A percentile compares a stretch with the other conserved stretches of the same genome.
phyloP scores from a whole-genome alignment of 2,797 vertebrate species.

The Lithobates sylvaticus region DNA sequence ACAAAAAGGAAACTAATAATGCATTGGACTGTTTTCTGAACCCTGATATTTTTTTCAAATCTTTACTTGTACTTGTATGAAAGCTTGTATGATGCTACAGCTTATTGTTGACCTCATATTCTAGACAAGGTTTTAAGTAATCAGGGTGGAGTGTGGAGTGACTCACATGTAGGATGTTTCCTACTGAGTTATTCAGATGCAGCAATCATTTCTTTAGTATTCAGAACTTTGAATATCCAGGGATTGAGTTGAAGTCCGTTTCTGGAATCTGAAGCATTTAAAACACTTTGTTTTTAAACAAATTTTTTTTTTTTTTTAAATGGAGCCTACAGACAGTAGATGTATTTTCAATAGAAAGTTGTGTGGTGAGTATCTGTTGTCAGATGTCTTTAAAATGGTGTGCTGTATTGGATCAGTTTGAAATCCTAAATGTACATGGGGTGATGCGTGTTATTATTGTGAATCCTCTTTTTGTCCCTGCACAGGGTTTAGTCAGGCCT shows the following conservation, averaged over 20 bases:
- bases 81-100: not conserved
- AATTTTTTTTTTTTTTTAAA: not conserved
- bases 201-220: not conserved
- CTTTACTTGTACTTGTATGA: too few species aligned
- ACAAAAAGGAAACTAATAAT: too few species aligned
- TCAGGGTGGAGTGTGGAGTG: conserved; percentile 26
- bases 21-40: too few species aligned
- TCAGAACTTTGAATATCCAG: conserved; percentile 10
- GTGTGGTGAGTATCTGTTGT: not conserved
- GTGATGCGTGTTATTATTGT: too few species aligned
- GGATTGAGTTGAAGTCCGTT: conserved; percentile 7
- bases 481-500: too few species aligned
- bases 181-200: not conserved
- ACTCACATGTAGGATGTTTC: conserved; percentile 37
- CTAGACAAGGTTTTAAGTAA: not conserved
- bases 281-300: not conserved
- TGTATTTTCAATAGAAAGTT: not conserved
- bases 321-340: not conserved
- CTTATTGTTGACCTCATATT: not conserved
- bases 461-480: too few species aligned
- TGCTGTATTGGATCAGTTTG: too few species aligned
- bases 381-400: too few species aligned
- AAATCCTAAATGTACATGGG: too few species aligned
- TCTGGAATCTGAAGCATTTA: not conserved
- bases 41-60: too few species aligned